These are phyloP conservation scores for Ursus arctos DNA, from an alignment of 2,113 vertebrate genomes.

Conservation along the genomic window DNA sequence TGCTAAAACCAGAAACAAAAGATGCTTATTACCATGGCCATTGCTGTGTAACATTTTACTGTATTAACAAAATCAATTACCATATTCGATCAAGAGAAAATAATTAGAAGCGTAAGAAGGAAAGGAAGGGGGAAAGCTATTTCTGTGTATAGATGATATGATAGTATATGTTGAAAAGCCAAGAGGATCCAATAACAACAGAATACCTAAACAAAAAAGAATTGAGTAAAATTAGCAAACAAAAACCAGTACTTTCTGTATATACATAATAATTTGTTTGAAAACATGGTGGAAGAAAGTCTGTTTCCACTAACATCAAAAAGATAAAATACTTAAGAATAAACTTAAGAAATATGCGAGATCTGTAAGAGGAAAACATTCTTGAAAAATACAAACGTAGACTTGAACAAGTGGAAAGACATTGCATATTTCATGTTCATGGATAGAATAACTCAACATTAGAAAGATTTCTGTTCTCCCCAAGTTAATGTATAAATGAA, in stretches of 20 bases:
- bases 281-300: background rate
- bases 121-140: background rate
- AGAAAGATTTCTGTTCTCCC: background rate
- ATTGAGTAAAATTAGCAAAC: background rate
- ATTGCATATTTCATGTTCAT: background rate
- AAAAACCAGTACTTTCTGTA: background rate
- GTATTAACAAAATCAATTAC: background rate
- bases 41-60: background rate
- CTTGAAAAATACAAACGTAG: background rate
- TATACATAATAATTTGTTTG: background rate
- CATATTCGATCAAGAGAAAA: background rate
- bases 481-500: background rate
- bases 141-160: background rate
- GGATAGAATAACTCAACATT: background rate
- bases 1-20: background rate
- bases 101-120: background rate
- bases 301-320: background rate
- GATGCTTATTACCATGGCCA: background rate
- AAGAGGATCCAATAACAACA: background rate
- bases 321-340: constrained; percentile 3
- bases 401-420: background rate
- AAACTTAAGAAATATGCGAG: background rate
- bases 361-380: background rate
- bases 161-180: background rate
- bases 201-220: background rate